Percentiles rank a stretch among this genome's conserved stretches.
These are phyloP conservation scores for Penaeus monodon DNA, from an alignment of 2,888 invertebrate genomes.

Conservation along the genomic window DNA sequence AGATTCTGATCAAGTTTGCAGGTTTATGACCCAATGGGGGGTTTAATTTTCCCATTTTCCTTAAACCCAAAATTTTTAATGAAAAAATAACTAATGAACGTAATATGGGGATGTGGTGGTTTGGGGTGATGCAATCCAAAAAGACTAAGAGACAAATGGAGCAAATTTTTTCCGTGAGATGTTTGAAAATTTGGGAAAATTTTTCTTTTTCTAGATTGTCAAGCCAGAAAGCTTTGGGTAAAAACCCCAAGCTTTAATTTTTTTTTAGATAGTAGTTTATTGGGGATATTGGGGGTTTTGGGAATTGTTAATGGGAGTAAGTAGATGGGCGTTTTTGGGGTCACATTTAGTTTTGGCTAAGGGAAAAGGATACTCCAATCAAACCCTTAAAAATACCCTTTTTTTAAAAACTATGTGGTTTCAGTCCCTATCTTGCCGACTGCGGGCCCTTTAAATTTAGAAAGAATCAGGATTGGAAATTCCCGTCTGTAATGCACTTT, in stretches of 20 bases:
- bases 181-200: constrained; percentile 10
- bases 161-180: not conserved
- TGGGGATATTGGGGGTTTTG: constrained; percentile 27
- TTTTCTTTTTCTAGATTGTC: not conserved
- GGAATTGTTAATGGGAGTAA: constrained; percentile 8
- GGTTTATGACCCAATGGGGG: constrained; percentile 42
- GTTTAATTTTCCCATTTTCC: constrained; percentile 16
- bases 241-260: constrained; percentile 25
- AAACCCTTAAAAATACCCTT: constrained; percentile 17
- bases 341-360: constrained; percentile 6
- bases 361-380: constrained; percentile 10
- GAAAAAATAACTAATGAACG: not conserved
- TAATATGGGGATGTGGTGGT: not conserved
- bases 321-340: not conserved
- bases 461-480: no score
- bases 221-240: constrained; percentile 4
- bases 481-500: constrained; percentile 11
- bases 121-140: constrained; percentile 14
- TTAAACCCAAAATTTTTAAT: constrained; percentile 31
- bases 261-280: constrained; percentile 3
- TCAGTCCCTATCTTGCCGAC: constrained; percentile 6
- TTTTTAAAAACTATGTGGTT: constrained; percentile 24
- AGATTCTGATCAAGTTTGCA: constrained; percentile 35
- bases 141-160: not conserved
- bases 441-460: constrained; percentile 19